A percentile compares a stretch with the other conserved stretches of the same genome.
phyloP scores from a whole-genome alignment of 2,888 invertebrate species.

The Helicoverpa assulta region DNA sequence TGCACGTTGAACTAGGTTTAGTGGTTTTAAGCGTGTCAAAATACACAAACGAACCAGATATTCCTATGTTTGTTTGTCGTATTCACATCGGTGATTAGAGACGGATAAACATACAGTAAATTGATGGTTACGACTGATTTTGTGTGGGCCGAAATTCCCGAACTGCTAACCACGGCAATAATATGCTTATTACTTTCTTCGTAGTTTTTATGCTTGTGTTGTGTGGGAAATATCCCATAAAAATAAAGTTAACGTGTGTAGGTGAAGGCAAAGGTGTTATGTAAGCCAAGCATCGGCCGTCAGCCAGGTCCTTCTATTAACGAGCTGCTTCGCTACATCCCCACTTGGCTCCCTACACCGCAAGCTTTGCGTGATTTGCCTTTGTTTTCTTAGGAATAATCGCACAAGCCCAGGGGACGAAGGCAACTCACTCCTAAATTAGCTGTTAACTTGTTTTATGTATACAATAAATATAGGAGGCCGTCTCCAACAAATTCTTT shows the following conservation, averaged over 20 bases:
- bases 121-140: slow-evolving; percentile 20
- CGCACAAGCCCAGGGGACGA: slow-evolving; percentile 63
- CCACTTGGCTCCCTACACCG: slow-evolving; percentile 66
- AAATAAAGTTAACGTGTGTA: slow-evolving; percentile 28
- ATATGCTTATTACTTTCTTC: slow-evolving; percentile 6
- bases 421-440: slow-evolving; percentile 66
- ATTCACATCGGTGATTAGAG: slow-evolving; percentile 14
- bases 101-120: slow-evolving; percentile 8
- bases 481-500: slow-evolving; percentile 57
- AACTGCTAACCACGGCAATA: background rate
- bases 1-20: slow-evolving; percentile 1
- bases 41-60: slow-evolving; percentile 16
- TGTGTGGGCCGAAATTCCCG: background rate
- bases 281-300: slow-evolving; percentile 69
- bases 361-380: slow-evolving; percentile 67
- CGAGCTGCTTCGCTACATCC: slow-evolving; percentile 70
- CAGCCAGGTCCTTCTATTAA: slow-evolving; percentile 68
- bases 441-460: slow-evolving; percentile 67
- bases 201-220: slow-evolving; percentile 15
- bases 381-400: slow-evolving; percentile 72
- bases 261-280: slow-evolving; percentile 48
- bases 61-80: background rate
- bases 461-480: slow-evolving; percentile 59
- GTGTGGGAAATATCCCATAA: slow-evolving; percentile 31
- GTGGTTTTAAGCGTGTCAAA: slow-evolving; percentile 12